A percentile compares a stretch with the other conserved stretches of the same genome.
Conservation (phyloP, 1,140 invertebrate genomes). For the Zaprionus kolodkinae region DNA sequence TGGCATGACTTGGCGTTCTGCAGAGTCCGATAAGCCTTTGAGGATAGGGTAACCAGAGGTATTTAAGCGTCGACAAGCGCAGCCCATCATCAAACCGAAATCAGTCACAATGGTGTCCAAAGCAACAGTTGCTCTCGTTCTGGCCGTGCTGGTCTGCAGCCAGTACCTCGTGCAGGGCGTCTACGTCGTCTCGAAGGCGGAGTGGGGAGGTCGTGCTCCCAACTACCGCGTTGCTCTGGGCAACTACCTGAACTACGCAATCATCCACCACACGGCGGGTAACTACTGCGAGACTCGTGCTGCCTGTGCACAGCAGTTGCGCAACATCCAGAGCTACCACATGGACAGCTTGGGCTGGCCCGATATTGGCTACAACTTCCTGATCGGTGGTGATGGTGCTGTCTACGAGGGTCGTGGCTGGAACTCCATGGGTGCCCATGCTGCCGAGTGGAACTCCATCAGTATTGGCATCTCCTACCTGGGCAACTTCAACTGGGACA, state of each 20-base stretch:
- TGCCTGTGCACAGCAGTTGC: slow-evolving; percentile 85
- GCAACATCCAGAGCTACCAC: slow-evolving; percentile 86
- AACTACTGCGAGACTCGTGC: slow-evolving; percentile 85
- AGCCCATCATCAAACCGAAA: slow-evolving; percentile 2
- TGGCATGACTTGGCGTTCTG: not conserved
- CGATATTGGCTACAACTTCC: slow-evolving; percentile 89
- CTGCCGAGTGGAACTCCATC: slow-evolving; percentile 87
- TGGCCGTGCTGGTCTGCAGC: slow-evolving; percentile 52
- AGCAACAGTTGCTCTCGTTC: slow-evolving; percentile 33
- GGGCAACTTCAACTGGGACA: slow-evolving; percentile 84
- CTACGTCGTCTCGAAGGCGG: slow-evolving; percentile 84
- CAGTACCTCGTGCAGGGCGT: slow-evolving; percentile 56
- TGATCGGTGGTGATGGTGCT: slow-evolving; percentile 85
- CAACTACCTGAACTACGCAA: slow-evolving; percentile 88
- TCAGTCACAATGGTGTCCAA: slow-evolving; percentile 51
- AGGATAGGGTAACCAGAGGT: not conserved
- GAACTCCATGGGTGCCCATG: slow-evolving; percentile 88
- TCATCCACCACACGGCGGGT: slow-evolving; percentile 89
- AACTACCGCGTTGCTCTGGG: slow-evolving; percentile 79
- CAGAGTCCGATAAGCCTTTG: slow-evolving; percentile 1
- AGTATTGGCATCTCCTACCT: slow-evolving; percentile 88
- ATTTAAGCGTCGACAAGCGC: slow-evolving; percentile 21
- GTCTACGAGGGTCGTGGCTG: slow-evolving; percentile 89
- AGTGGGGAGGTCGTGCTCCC: slow-evolving; percentile 87
- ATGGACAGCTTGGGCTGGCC: slow-evolving; percentile 86